phyloP scores from a whole-genome alignment of 2,113 vertebrate species.

The Oncorhynchus clarkii region DNA sequence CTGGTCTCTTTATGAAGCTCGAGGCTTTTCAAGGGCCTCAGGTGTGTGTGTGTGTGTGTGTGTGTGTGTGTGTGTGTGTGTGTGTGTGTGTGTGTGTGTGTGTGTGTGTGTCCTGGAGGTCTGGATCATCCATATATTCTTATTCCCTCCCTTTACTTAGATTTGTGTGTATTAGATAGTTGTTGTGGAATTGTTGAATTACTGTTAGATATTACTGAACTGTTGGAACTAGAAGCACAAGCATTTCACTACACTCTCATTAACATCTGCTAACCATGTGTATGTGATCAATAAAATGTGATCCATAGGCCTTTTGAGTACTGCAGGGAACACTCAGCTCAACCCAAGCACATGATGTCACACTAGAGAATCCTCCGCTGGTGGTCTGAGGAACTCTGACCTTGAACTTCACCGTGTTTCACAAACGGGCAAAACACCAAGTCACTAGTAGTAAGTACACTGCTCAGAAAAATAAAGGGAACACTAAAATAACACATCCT shows the following conservation, averaged over 20 bases:
- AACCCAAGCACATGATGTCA: neutral
- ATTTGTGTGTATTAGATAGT: no score
- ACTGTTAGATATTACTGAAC: no score
- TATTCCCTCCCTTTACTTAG: no score
- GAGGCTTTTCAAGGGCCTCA: neutral
- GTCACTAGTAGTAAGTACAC: neutral
- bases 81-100: neutral
- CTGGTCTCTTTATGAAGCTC: slow-evolving; percentile 36
- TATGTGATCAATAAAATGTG: no score
- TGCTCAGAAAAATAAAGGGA: no score
- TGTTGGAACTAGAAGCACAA: no score
- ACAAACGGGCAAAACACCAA: neutral
- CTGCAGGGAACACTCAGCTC: neutral
- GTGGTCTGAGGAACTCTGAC: slow-evolving; percentile 1
- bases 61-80: neutral
- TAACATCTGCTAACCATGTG: no score
- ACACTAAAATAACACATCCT: no score
- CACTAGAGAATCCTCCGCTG: neutral
- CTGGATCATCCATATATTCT: neutral
- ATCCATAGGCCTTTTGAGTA: neutral
- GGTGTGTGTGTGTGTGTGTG: neutral
- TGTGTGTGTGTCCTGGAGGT: neutral
- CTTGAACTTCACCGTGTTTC: neutral
- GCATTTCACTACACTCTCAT: no score
- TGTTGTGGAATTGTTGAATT: no score